Conservation (phyloP, 1,140 invertebrate species). For the Pygmarrhopalites habei region DNA sequence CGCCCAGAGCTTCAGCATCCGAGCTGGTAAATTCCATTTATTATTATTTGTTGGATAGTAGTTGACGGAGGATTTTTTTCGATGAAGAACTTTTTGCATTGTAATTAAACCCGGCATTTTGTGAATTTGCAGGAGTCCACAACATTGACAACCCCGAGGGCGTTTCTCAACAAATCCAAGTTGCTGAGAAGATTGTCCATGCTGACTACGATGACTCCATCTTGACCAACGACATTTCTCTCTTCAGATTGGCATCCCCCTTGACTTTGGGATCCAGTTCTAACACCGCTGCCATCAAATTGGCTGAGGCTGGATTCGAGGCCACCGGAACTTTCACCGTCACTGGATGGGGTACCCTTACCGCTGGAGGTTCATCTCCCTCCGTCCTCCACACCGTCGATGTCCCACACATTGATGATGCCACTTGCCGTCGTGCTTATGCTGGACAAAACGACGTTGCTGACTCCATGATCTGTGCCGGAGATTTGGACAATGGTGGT, state of each 20-base stretch:
- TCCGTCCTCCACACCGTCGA: background rate
- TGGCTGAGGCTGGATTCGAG: too few species aligned
- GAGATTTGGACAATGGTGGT: background rate
- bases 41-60: too few species aligned
- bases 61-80: too few species aligned
- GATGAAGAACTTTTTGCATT: too few species aligned
- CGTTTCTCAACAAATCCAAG: slow-evolving; percentile 10
- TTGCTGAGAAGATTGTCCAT: slow-evolving; percentile 12
- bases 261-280: slow-evolving; percentile 42
- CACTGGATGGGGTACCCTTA: background rate
- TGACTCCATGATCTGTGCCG: background rate
- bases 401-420: background rate
- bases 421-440: background rate
- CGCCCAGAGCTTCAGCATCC: slow-evolving; percentile 14
- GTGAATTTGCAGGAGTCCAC: too few species aligned
- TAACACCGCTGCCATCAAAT: slow-evolving; percentile 43
- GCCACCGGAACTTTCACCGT: background rate
- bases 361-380: background rate
- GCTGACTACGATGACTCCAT: slow-evolving; percentile 39
- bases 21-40: too few species aligned
- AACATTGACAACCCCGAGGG: slow-evolving; percentile 13
- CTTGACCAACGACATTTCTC: slow-evolving; percentile 49
- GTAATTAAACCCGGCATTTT: too few species aligned
- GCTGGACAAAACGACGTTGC: too few species aligned
- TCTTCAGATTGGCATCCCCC: slow-evolving; percentile 44